These are phyloP conservation scores for Rosalia funebris DNA, from an alignment of 2,888 invertebrate genomes.

Conservation along the genomic window DNA sequence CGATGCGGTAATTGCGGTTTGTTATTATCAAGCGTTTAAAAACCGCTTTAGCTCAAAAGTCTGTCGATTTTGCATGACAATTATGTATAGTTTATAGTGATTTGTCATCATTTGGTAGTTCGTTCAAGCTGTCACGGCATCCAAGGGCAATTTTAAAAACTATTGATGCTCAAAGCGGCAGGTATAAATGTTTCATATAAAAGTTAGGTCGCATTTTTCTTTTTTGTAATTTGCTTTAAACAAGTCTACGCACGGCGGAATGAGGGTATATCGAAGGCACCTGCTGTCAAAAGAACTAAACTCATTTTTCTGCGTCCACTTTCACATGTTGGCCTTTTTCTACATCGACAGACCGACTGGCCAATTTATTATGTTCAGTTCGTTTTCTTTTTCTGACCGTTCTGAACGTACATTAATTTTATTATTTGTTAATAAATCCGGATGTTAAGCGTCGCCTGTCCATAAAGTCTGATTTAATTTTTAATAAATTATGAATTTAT, in stretches of 20 bases:
- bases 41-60: slow-evolving; percentile 44
- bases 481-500: slow-evolving; percentile 26
- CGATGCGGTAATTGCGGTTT: slow-evolving; percentile 26
- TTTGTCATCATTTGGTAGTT: slow-evolving; percentile 57
- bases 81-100: slow-evolving; percentile 55
- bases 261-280: slow-evolving; percentile 45
- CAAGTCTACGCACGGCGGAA: slow-evolving; percentile 37
- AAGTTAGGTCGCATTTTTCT: slow-evolving; percentile 36
- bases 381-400: slow-evolving; percentile 16
- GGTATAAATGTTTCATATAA: slow-evolving; percentile 46
- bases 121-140: slow-evolving; percentile 52
- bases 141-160: slow-evolving; percentile 38
- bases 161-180: slow-evolving; percentile 39
- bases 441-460: not conserved
- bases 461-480: slow-evolving; percentile 12
- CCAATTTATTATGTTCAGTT: slow-evolving; percentile 48
- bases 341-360: slow-evolving; percentile 39
- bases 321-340: slow-evolving; percentile 48
- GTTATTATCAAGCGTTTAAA: slow-evolving; percentile 42
- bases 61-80: slow-evolving; percentile 50
- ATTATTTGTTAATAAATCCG: slow-evolving; percentile 8
- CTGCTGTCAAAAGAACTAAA: slow-evolving; percentile 51
- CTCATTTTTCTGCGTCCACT: slow-evolving; percentile 53
- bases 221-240: slow-evolving; percentile 45
- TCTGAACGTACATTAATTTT: not conserved